Percentiles rank a stretch among this genome's conserved stretches.
phyloP scores from a whole-genome alignment of 2,888 invertebrate genomes.

The Hirtodrosophila trivittata region DNA sequence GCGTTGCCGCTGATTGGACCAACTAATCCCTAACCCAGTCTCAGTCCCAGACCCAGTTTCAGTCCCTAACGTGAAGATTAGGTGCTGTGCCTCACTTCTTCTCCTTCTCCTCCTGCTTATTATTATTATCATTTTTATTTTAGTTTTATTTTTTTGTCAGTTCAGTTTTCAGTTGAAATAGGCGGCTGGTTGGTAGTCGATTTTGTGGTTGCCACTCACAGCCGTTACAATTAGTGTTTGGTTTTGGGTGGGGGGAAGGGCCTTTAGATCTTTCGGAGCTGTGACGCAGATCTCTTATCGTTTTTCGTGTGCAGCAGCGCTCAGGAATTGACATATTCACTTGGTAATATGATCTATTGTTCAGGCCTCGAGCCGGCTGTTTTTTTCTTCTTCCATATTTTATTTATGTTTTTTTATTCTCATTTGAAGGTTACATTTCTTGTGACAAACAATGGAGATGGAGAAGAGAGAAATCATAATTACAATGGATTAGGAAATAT shows the following conservation, averaged over 20 bases:
- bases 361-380: slow-evolving; percentile 36
- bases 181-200: slow-evolving; percentile 45
- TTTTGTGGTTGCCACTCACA: slow-evolving; percentile 54
- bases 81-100: slow-evolving; percentile 40
- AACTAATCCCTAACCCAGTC: slow-evolving; percentile 62
- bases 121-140: slow-evolving; percentile 22
- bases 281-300: slow-evolving; percentile 73
- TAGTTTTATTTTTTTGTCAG: slow-evolving; percentile 36
- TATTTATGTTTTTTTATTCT: slow-evolving; percentile 34
- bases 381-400: no score
- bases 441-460: slow-evolving; percentile 67
- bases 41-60: no score
- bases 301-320: slow-evolving; percentile 40
- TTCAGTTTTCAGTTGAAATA: slow-evolving; percentile 60
- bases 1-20: slow-evolving; percentile 79
- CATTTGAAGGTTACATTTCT: slow-evolving; percentile 61
- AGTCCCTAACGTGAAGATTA: no score
- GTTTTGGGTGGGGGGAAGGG: slow-evolving; percentile 10
- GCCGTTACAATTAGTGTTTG: slow-evolving; percentile 52
- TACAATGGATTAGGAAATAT: slow-evolving; percentile 78
- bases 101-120: slow-evolving; percentile 34
- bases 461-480: slow-evolving; percentile 64
- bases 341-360: slow-evolving; percentile 70
- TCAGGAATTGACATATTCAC: slow-evolving; percentile 75
- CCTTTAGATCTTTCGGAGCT: slow-evolving; percentile 9